These are phyloP conservation scores for Enteromius thamalakanensis DNA, from an alignment of 2,797 vertebrate species.

Conservation along the genomic window DNA sequence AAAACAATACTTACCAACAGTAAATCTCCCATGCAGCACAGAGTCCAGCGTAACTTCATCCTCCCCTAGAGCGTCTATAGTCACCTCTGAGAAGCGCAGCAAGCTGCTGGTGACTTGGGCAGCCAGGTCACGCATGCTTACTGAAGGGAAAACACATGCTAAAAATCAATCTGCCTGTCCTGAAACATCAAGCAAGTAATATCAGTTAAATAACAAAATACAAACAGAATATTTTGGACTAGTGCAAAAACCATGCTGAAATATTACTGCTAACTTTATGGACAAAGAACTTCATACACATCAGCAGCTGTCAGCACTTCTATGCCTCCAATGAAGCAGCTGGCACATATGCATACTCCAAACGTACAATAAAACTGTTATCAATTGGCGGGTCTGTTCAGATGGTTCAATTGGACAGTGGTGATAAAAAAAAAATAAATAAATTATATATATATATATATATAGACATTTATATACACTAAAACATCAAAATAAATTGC, in stretches of 20 bases:
- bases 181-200: neutral
- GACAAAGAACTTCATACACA: conserved; percentile 16
- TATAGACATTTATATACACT: no score
- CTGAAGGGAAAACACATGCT: conserved; percentile 59
- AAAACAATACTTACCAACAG: conserved; percentile 78
- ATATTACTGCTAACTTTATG: neutral
- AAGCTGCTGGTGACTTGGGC: conserved; percentile 91
- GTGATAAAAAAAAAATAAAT: no score
- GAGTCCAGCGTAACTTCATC: conserved; percentile 87
- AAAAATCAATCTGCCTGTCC: neutral
- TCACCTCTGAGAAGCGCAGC: conserved; percentile 90
- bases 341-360: neutral
- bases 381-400: neutral
- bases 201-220: neutral
- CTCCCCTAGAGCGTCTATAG: conserved; percentile 89
- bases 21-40: conserved; percentile 86
- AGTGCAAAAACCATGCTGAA: neutral
- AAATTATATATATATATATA: no score
- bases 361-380: neutral
- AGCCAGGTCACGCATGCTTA: conserved; percentile 85
- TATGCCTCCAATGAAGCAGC: conserved; percentile 11
- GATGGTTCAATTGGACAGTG: neutral
- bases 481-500: neutral
- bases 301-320: conserved; percentile 65
- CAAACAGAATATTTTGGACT: neutral